Conservation (phyloP, 2,113 vertebrate species). For the Callionymus lyra region DNA sequence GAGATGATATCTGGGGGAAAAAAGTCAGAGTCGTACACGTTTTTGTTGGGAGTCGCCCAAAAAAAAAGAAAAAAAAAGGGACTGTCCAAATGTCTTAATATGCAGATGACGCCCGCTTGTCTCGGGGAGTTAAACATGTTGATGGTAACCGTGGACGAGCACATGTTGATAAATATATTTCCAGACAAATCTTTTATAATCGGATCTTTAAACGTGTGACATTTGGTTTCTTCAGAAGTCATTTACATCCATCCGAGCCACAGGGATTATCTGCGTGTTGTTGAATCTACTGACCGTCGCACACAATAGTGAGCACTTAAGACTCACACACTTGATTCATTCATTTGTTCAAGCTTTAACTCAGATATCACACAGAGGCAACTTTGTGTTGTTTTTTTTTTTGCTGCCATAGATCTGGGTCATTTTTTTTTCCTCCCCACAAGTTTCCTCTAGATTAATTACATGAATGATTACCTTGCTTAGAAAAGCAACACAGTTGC, state of each 20-base stretch:
- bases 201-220: neutral
- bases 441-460: slow-evolving; percentile 66
- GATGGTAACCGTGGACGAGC: neutral
- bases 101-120: slow-evolving; percentile 3
- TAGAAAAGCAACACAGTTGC: slow-evolving; percentile 44
- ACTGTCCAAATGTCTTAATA: slow-evolving; percentile 21
- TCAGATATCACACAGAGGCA: slow-evolving; percentile 57
- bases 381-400: slow-evolving; percentile 48
- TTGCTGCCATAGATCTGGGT: slow-evolving; percentile 50
- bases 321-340: slow-evolving; percentile 37
- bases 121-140: slow-evolving; percentile 21
- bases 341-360: slow-evolving; percentile 47
- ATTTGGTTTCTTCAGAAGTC: neutral
- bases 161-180: slow-evolving; percentile 11
- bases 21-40: slow-evolving; percentile 41
- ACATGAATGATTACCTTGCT: slow-evolving; percentile 70
- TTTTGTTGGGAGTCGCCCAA: slow-evolving; percentile 30
- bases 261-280: neutral
- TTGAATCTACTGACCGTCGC: slow-evolving; percentile 2
- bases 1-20: slow-evolving; percentile 62
- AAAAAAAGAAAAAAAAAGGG: slow-evolving; percentile 25
- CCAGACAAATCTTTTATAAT: neutral
- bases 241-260: neutral
- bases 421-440: slow-evolving; percentile 49
- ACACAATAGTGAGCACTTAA: too few relatives aligned